A percentile compares a stretch with the other conserved stretches of the same genome.
phyloP scores from a whole-genome alignment of 2,113 vertebrate genomes.

The Loxodonta africana region DNA sequence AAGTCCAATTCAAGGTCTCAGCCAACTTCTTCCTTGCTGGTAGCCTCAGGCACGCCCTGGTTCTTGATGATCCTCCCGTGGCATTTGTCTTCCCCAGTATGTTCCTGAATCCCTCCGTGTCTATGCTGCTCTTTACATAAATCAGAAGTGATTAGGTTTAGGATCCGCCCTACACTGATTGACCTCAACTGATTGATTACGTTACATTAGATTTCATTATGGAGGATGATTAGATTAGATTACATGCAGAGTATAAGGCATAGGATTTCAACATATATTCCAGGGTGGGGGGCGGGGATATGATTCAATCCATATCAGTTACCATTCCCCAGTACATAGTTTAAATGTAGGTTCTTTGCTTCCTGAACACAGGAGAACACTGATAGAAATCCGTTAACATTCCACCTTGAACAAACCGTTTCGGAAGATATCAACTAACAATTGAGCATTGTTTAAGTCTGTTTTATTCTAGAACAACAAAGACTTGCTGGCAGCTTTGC shows the following conservation, averaged over 20 bases:
- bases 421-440: slow-evolving; percentile 20
- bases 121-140: neutral
- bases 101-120: neutral
- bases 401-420: neutral
- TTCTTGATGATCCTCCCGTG: neutral
- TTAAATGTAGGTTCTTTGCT: neutral
- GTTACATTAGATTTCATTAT: neutral
- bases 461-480: slow-evolving; percentile 20
- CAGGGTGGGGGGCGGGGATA: neutral
- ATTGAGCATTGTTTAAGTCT: neutral
- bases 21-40: neutral
- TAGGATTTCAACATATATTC: neutral
- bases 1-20: neutral
- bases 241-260: neutral
- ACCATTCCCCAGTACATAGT: neutral
- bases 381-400: neutral
- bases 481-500: neutral
- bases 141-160: neutral
- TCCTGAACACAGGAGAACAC: slow-evolving; percentile 21
- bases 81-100: neutral
- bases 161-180: neutral
- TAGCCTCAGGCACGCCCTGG: neutral
- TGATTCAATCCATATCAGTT: neutral
- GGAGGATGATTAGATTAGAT: neutral
- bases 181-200: neutral